Evolutionary conservation across 2,797 vertebrate species (phyloP).

Genomic region (Muscicapa striata): DNA sequence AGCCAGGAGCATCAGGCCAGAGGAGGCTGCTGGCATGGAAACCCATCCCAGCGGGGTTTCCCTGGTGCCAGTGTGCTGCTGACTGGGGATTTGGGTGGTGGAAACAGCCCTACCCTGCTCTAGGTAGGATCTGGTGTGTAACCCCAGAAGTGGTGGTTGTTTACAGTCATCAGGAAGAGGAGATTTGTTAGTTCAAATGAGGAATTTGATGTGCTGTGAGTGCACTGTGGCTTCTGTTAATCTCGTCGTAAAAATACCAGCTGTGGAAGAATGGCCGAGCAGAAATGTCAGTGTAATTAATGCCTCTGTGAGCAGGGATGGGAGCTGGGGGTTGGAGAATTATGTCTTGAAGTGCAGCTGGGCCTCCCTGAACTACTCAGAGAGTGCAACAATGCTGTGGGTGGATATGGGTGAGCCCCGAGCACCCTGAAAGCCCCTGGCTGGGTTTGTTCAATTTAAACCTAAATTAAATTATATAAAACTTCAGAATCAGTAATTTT

Average conservation of each 20-base stretch:
- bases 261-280: neutral
- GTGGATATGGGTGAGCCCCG: neutral
- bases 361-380: fast-evolving
- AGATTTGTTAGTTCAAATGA: neutral
- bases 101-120: neutral
- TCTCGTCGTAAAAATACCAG: neutral
- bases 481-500: neutral
- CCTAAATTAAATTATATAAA: neutral
- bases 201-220: neutral
- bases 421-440: neutral
- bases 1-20: neutral
- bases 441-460: neutral
- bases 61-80: neutral
- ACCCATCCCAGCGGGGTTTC: neutral
- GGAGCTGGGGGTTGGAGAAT: neutral
- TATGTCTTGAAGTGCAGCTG: neutral
- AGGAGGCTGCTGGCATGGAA: constrained; percentile 41
- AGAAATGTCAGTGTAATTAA: neutral
- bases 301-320: neutral
- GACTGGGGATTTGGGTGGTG: neutral
- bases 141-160: neutral
- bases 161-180: neutral
- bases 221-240: neutral
- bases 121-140: neutral
- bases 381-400: neutral